These are phyloP conservation scores for Diplazon laetatorius DNA, from an alignment of 2,888 invertebrate genomes.

Conservation along the genomic window DNA sequence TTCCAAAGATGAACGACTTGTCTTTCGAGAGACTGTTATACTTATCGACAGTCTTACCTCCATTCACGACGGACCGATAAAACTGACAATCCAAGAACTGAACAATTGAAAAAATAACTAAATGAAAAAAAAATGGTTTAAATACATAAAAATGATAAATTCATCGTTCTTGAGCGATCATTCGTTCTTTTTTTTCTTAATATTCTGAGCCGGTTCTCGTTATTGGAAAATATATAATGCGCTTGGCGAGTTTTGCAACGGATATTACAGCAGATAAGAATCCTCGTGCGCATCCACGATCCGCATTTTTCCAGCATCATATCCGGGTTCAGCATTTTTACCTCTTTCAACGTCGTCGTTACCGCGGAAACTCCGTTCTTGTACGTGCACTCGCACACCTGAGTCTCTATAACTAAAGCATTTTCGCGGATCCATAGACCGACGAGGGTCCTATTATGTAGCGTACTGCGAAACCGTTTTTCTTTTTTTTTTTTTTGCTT, in stretches of 20 bases:
- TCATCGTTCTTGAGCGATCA: background rate
- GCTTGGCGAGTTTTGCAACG: slow-evolving; percentile 11
- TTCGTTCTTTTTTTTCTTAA: background rate
- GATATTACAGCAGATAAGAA: background rate
- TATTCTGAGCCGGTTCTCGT: background rate
- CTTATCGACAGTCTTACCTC: background rate
- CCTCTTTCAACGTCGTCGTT: slow-evolving; percentile 37
- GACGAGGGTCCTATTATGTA: background rate
- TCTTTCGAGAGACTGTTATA: background rate
- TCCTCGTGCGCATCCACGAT: background rate
- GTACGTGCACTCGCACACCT: slow-evolving; percentile 24
- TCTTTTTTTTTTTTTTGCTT: too few species aligned
- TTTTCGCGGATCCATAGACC: slow-evolving; percentile 22
- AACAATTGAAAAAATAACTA: background rate
- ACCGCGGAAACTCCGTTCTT: slow-evolving; percentile 39
- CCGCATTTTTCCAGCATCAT: slow-evolving; percentile 17
- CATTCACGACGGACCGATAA: too few species aligned
- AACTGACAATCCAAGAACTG: too few species aligned
- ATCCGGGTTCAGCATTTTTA: slow-evolving; percentile 31
- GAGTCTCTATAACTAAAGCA: background rate
- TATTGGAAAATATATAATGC: slow-evolving; percentile 15
- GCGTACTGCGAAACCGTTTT: slow-evolving; percentile 9
- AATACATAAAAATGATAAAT: background rate
- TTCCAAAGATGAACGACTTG: background rate
- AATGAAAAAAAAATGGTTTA: background rate